Base-by-base conservation (phyloP, 2,113 vertebrate species). In the Cavia aperea region DNA sequence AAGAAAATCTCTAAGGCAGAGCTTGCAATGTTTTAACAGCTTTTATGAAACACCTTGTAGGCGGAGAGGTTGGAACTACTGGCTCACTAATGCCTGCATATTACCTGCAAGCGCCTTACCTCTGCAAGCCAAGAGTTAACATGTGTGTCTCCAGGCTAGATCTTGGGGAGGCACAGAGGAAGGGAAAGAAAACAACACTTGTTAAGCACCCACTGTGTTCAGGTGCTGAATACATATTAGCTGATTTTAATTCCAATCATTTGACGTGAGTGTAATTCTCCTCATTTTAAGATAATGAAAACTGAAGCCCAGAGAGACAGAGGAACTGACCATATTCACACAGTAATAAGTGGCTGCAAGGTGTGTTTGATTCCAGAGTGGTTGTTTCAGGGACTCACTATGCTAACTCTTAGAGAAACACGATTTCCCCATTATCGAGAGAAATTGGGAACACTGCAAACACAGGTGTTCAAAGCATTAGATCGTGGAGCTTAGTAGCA, bases 31-130 rank as follows among this genome's bases (percentile, higher is more conserved):
- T 75, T 94, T 91, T 31, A 86, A 39, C 56, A 60, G 51, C 87
- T 81, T 91, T 95, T 96, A 93, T 90, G 96, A 96, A 96, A 94
- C 95, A 95, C 89, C 51, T 95, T 84, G 9, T 15, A 81, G 72
- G 91, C 66, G n/a, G 85, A 86, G 81, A 88, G 87, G 87, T 95
- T 89, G 81, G 65, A 88, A 73, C 24, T 13, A 0, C 63, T 70
- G 72, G 29, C 29, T 72, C 70, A 7, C 36, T 58, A 36, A 83
- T 60, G 24, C 43, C 33, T 89, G n/a, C 36, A 12, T 0, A 0
- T 46, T 51, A 82, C 54, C 51, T 86, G 39, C 46, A 56, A 56
- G 56, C 56, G 16, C 56, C 15, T 56, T 56, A 56, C 51, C 51
- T 56, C 51, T 86, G 39, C 46, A 60, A 79, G 68, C 43, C 66